Evolutionary conservation across 2,797 vertebrate genomes (phyloP).

Genomic region (Peromyscus aztecus): DNA sequence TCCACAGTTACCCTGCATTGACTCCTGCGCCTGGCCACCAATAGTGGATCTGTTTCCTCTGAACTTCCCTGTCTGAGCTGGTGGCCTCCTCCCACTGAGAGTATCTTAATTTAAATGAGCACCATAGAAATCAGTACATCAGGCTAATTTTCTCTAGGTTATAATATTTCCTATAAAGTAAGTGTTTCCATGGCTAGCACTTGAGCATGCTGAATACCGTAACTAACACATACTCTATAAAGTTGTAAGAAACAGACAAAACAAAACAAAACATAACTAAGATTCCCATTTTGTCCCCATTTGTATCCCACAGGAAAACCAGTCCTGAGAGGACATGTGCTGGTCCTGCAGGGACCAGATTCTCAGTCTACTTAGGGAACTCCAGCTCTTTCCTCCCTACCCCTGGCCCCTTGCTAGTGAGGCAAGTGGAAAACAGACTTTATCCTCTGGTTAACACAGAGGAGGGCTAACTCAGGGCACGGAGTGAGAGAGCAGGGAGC

Average conservation of each 20-base stretch:
- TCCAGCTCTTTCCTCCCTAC: neutral
- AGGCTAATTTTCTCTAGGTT: conserved; percentile 58
- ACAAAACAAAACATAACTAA: neutral
- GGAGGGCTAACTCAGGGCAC: neutral
- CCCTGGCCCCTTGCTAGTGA: neutral
- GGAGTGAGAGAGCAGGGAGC: neutral
- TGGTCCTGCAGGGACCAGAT: neutral
- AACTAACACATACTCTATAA: neutral
- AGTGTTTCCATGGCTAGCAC: too few relatives aligned
- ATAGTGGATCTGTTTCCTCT: neutral
- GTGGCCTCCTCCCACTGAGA: neutral
- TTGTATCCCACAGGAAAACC: neutral
- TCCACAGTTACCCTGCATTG: neutral
- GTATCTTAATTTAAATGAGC: conserved; percentile 31
- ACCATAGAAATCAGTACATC: conserved; percentile 24
- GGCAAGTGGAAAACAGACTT: neutral
- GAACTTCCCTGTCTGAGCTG: neutral
- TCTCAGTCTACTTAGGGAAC: neutral
- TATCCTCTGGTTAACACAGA: conserved; percentile 21
- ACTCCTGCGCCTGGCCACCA: neutral
- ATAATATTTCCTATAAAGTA: neutral
- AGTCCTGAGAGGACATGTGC: neutral
- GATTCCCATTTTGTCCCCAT: neutral
- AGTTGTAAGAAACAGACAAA: conserved; percentile 16
- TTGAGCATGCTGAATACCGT: neutral